Evolutionary conservation across 2,888 invertebrate genomes (phyloP), one percentile per base, ranked within the genome.

Genomic region (Caenorhabditis parvicauda): DNA sequence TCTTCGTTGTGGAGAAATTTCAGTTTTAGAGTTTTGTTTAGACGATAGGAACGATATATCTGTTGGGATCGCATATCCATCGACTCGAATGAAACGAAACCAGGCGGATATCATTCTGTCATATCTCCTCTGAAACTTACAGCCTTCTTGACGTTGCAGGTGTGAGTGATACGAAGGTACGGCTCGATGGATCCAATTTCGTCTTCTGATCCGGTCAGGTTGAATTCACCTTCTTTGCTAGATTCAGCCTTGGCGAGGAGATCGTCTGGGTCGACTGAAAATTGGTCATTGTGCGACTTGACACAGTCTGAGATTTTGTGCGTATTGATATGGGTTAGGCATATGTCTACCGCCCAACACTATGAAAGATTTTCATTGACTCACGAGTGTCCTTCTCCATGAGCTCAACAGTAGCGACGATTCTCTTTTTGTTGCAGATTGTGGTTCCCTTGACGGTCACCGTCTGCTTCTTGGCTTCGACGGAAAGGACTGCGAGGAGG

Each of bases 201-300:
- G 28, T 61, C 61, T 27, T 61, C 57, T 19, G 50, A 42, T 35
- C 61, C 61, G 25, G 28, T 32, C 25, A 61, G 19, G 0, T 44
- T 38, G 57, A 61, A 61, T 43, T 61, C 61, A 37, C 61, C 61
- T 57, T 61, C 61, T 57, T 57, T 61, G 39, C 43, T 50, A 4
- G 61, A 61, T 1, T 27, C 28, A 39, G 46, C 35, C 17, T 49
- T 29, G 29, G 51, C 53, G 27, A 61, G 50, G 21, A 50, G 45
- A 50, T 61, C 61, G 57, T 61, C 61, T 4, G 61, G 61, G 55
- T 61, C 61, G 12, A 61, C 61, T 61, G 61, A 32, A 32, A 32
- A 32, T 32, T 32, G 14, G 9, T 12, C 9, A 32, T 12, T 32
- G 9, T 32, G 9, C 9, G 35, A 32, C 9, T 32, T n/a, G n/a